Evolutionary conservation across 30 jellyfish, hydroid and myxozoan genomes (phyloP), one percentile per base, ranked within the genome.

Genomic region (Catostylus mosaicus): DNA sequence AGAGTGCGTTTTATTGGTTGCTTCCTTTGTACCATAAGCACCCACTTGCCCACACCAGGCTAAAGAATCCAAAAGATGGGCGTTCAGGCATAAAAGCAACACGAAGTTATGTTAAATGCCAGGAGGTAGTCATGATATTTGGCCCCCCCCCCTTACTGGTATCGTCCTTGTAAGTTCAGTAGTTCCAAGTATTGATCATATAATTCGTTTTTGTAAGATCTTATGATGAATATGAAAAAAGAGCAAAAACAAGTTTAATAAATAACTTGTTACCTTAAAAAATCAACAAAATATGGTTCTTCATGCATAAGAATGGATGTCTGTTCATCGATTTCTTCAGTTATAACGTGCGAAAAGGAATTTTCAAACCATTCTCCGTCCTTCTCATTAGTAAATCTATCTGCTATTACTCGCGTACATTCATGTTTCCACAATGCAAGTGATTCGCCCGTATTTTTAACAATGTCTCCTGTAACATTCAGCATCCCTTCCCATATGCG

Each of bases 401-500:
- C 98, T 14, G 98, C 97, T 27, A 93, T 93, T 18, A 93, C 98
- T 18, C 98, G 75, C 14, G 97, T 63, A 66, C 97, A 87, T 62
- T 93, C 98, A 77, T 81, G 91, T 50, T 89, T 73, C 98, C 98
- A 93, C 27, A 93, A 46, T n/a, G 96, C 95, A 1, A 93, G 87
- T 7, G 77, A 29, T 11, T 67, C 75, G 12, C 56, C 50, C n/a
- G 56, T 89, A 24, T 83, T 61, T 19, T 38, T 34, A 20, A 83
- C 47, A 20, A 75, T 91, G 3, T 87, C 96, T 11, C 82, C 78
- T 20, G 86, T 63, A 4, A 78, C 93, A 36, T 93, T 86, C 80
- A 93, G 83, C 98, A 93, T 93, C 24, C 98, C 98, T 93, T 93
- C 98, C 98, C 98, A 93, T 26, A 93, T 93, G 3, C 98, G 97